Evolutionary conservation across 2,888 invertebrate genomes (phyloP), one percentile per base, ranked within the genome.

Genomic region (Mechanitis messenoides): DNA sequence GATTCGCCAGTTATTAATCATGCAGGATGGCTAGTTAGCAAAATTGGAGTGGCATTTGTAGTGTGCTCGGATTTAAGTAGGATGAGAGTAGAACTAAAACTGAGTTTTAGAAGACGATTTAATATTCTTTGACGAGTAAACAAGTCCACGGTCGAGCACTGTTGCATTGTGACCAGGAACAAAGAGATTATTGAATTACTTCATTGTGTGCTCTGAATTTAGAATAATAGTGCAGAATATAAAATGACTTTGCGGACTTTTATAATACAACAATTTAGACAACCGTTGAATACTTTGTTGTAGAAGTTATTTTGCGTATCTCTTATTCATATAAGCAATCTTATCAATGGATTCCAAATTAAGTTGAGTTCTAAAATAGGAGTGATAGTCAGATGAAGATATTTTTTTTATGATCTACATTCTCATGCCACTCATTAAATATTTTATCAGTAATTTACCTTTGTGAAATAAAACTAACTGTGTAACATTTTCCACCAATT

Each of bases 1-100:
- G 83, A 87, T 85, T 84, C 87, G 79, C 84, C 83, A 78, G 85
- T 82, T 87, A 87, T 90, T 88, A 89, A 89, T 90, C 89, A 88
- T 86, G 81, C 85, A 84, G 77, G 83, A 85, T 78, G 81, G 81
- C 87, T 88, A 88, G 88, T 89, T 89, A 87, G 83, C 78, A 69
- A 82, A 84, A 85, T 83, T 84, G 77, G 79, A 82, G 81, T 79
- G 77, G 79, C 77, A 74, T 50, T 50, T 79, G 75, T 77, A 77
- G 72, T 79, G 74, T 67, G 68, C 73, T 69, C 71, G 76, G 76
- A 80, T 81, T 78, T 68, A 69, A 71, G 65, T 65, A 65, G 68
- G 64, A 66, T 63, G 63, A 65, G 66, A 50, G 64, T 66, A 61
- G 66, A 67, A 65, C 59, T 65, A 63, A 62, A 63, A 66, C 64